These are phyloP conservation scores for Halcyon senegalensis DNA, from an alignment of 2,113 vertebrate genomes.

Conservation along the genomic window DNA sequence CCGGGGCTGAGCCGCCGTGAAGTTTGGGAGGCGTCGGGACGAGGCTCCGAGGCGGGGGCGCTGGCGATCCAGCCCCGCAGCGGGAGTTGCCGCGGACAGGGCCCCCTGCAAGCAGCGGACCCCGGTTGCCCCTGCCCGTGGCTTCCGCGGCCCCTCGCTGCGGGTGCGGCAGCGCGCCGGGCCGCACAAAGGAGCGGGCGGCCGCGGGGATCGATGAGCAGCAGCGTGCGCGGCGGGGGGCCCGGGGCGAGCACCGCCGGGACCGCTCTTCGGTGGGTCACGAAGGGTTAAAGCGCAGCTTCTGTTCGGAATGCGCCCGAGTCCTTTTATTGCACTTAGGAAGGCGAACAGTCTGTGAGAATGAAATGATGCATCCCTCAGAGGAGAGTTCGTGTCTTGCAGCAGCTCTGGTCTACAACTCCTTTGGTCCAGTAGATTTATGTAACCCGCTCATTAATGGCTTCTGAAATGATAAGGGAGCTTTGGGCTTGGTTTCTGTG, in stretches of 20 bases:
- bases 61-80: background rate
- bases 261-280: background rate
- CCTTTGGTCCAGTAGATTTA: conserved; percentile 47
- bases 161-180: background rate
- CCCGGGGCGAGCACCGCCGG: background rate
- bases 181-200: conserved; percentile 24
- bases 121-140: background rate
- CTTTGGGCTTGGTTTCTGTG: background rate
- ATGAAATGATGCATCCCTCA: background rate
- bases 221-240: background rate
- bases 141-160: background rate
- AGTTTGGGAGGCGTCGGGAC: background rate
- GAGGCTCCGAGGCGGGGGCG: background rate
- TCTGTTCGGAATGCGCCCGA: background rate
- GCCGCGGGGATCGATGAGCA: background rate
- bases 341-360: background rate
- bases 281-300: background rate
- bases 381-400: background rate
- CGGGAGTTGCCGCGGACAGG: background rate
- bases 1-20: background rate
- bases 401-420: conserved; percentile 1
- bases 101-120: background rate
- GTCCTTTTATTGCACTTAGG: background rate
- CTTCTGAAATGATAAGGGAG: conserved; percentile 45
- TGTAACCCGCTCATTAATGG: conserved; percentile 62